Evolutionary conservation across 2,113 vertebrate genomes (phyloP), one percentile per base, ranked within the genome.

Genomic region (Nettapus auritus): DNA sequence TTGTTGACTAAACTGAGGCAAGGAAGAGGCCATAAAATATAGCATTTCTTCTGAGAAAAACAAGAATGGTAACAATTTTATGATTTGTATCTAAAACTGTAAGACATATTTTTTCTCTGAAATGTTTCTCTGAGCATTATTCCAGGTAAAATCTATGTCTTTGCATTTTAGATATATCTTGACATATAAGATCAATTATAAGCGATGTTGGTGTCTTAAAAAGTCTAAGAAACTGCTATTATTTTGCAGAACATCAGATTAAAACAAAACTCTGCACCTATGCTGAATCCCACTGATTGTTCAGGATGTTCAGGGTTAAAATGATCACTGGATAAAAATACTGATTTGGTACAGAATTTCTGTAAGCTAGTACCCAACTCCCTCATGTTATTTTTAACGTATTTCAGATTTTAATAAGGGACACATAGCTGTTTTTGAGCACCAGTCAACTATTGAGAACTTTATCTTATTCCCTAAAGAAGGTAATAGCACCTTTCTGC

Each of bases 351-450:
- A 89, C 25, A 86, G 68, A 90, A 94, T 94, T 96, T 92, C 81
- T 79, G 74, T 89, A 57, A 90, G 69, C 80, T 86, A 95, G 81
- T 66, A 77, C 83, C 62, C 48, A 68, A 84, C 96, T 84, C 55
- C 88, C 66, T 89, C 64, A 76, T 87, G 75, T 74, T 62, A 87
- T 67, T 79, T 93, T 75, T 56, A 93, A 92, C 9, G 12, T 40
- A 76, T 86, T 94, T 80, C 86, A 86, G 86, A 96, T 95, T 94
- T 96, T 90, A 96, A 82, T 87, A 96, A 42, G 55, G 74, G 59
- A 88, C 75, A 55, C 36, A 90, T 28, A 87, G 83, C 84, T 88
- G 42, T 76, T 71, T 62, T 85, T 83, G 71, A 89, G 94, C 64
- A 73, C 69, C 59, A 86, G 88, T 36, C 73, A 96, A 40, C 90